Evolutionary conservation across 2,113 vertebrate species (phyloP), one percentile per base, ranked within the genome.

Genomic region (Plestiodon gilberti): DNA sequence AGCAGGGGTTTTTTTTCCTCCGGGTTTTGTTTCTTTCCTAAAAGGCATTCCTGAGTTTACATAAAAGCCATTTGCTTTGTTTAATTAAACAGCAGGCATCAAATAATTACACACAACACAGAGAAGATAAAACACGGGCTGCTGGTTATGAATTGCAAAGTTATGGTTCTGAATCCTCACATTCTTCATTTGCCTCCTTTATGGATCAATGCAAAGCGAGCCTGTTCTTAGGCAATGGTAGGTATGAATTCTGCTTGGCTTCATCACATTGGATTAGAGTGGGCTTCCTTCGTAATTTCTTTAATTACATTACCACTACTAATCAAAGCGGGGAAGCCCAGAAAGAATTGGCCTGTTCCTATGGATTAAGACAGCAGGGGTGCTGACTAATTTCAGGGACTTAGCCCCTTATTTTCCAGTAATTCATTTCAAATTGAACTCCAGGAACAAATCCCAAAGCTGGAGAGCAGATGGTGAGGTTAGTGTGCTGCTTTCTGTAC

Each of bases 391-490:
- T 96, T 95, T 90, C 91, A 93, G 86, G 9, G 87, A 94, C 94
- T 96, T 96, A 93, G 89, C 87, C 88, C 83, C 67, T 81, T 33
- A 96, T 97, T 96, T 87, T 96, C 86, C 84, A 93, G 89, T 90
- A 61, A 86, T 90, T 91, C 73, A 92, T 94, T 96, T 95, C 92
- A 77, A 90, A 93, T 94, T 87, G 5, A 94, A 92, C 89, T 92
- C 93, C 91, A 95, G 94, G 78, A 96, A 94, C 92, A 95, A 94
- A 96, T 94, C 85, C 93, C 94, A 94, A 96, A 95, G 95, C 95
- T 93, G 88, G 90, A 90, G 81, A 97, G 96, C 97, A 98, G 97
- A 98, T 98, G 97, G 97, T 95, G 95, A 96, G 93, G 96, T 95
- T 95, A 95, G 93, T 75, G 81, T 22, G 89, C 93, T 91, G 91